Evolutionary conservation across 2,888 invertebrate genomes (phyloP), one percentile per base, ranked within the genome.

Genomic region (Ichneumoninae sp.): DNA sequence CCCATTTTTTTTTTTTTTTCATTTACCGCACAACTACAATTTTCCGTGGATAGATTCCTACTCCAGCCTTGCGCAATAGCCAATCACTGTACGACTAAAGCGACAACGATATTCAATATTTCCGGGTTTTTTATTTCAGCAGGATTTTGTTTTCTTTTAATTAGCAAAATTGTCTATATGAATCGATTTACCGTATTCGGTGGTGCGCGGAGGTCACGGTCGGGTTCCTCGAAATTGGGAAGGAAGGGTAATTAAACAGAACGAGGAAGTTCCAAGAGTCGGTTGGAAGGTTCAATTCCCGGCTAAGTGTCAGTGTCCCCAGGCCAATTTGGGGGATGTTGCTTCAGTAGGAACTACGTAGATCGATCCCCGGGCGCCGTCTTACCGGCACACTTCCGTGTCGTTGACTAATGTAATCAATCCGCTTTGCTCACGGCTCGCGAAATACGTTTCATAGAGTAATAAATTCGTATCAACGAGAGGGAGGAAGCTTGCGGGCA

Each of bases 391-490:
- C 52, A 65, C 33, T 50, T 50, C 50, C 62, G 65, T 19, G n/a
- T 36, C 40, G 33, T 30, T 50, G 30, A 62, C 50, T 75, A 36
- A 33, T 19, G 75, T 3, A 65, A 66, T 66, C 65, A 66, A 50
- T 54, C 22, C 54, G 71, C 22, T 71, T 71, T 57, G 36, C 71
- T 71, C 19, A n/a, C 47, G 13, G 7, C 33, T 52, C 71, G 71
- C 10, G 30, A 30, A 30, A 75, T 13, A 40, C 54, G 26, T 66
- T 52, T 76, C 36, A 76, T 54, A 22, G 50, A 22, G 65, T 76
- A 54, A 66, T 66, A 54, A 66, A 76, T 76, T 76, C 40, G 52
- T 40, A 76, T 76, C 76, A 66, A 76, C 50, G 22, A 66, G 50
- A 33, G 22, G 36, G 33, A 52, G 50, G 36, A 13, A 50, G 26